Conservation (phyloP, 2,888 invertebrate genomes). For the Nysson spinosus region DNA sequence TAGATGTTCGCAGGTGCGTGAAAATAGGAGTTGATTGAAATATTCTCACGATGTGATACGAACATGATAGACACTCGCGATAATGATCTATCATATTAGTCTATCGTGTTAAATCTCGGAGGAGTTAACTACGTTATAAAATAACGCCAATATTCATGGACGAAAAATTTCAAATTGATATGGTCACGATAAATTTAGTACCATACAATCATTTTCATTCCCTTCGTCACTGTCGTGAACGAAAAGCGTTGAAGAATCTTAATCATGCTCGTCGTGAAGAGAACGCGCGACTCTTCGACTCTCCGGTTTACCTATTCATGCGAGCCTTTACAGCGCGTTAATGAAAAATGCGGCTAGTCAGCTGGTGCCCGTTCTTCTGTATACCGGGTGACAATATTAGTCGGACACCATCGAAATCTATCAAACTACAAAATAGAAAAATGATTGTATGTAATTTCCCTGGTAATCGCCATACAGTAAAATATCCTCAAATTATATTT, state of each 20-base stretch:
- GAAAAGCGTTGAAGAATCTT: slow-evolving; percentile 51
- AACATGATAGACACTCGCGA: too few species aligned
- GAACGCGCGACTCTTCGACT: slow-evolving; percentile 54
- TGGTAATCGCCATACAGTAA: too few species aligned
- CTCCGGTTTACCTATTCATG: slow-evolving; percentile 71
- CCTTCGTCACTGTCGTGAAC: slow-evolving; percentile 25
- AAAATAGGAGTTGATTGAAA: neutral
- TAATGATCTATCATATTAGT: too few species aligned
- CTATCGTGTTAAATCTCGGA: too few species aligned
- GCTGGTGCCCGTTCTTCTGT: slow-evolving; percentile 61
- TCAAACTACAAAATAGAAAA: neutral
- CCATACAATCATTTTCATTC: slow-evolving; percentile 37
- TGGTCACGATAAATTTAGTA: slow-evolving; percentile 26
- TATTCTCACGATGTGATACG: too few species aligned
- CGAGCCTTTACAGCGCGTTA: slow-evolving; percentile 72
- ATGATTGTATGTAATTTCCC: neutral
- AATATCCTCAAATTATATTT: too few species aligned
- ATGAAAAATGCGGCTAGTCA: slow-evolving; percentile 73
- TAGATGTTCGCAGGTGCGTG: neutral
- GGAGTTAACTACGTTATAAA: too few species aligned
- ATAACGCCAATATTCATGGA: neutral
- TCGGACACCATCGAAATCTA: neutral
- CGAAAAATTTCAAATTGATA: slow-evolving; percentile 24
- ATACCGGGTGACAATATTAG: slow-evolving; percentile 58
- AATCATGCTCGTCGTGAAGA: slow-evolving; percentile 49